Percentiles rank a stretch among this genome's conserved stretches.
Evolutionary conservation across 1,140 invertebrate genomes (phyloP).

Genomic region (Zaprionus ornatus): DNA sequence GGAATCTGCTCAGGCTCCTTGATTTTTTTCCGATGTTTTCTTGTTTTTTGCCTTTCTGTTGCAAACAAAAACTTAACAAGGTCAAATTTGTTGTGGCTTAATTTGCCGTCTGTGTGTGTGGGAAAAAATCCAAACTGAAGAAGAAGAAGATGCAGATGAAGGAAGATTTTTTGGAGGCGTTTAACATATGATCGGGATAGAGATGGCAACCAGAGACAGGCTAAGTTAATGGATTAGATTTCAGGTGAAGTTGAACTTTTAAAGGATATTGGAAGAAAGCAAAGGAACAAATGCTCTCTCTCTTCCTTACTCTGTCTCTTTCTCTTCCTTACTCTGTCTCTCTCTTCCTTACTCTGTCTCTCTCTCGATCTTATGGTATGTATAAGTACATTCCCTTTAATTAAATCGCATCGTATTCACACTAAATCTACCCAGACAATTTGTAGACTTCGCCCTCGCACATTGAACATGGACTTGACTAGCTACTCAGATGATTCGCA

Average conservation of each 20-base stretch:
- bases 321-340: too few relatives aligned
- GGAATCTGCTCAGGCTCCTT: slow-evolving; percentile 34
- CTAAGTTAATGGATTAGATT: neutral
- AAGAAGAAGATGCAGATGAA: neutral
- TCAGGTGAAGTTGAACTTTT: neutral
- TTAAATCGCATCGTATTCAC: neutral
- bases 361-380: neutral
- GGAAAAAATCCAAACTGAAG: slow-evolving; percentile 51
- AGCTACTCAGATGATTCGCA: slow-evolving; percentile 4
- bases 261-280: too few relatives aligned
- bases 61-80: slow-evolving; percentile 63
- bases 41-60: slow-evolving; percentile 9
- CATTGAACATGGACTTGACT: slow-evolving; percentile 29
- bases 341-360: neutral
- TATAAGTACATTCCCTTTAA: neutral
- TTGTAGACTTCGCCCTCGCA: slow-evolving; percentile 5
- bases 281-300: too few relatives aligned
- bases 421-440: neutral
- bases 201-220: neutral
- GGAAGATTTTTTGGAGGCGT: neutral
- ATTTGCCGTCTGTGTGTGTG: slow-evolving; percentile 52
- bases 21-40: slow-evolving; percentile 3
- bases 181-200: neutral
- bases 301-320: too few relatives aligned
- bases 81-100: slow-evolving; percentile 69